Evolutionary conservation across 2,797 vertebrate genomes (phyloP), one percentile per base, ranked within the genome.

Genomic region (Phoeniculus purpureus): DNA sequence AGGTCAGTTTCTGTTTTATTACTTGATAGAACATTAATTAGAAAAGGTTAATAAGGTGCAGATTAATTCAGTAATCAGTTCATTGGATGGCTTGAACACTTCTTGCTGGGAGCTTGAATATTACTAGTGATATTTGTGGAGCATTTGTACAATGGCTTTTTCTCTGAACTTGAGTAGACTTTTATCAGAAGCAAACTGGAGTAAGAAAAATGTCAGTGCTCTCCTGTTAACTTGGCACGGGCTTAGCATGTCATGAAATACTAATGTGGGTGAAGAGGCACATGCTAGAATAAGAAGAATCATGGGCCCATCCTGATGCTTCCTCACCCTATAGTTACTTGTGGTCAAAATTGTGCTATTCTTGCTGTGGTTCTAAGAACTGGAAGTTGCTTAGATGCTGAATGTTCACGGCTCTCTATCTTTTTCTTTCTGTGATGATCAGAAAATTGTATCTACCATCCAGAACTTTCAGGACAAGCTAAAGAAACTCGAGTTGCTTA

Each of bases 11-110:
- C 48, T 76, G 14, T 67, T 86, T 78, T 75, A 80, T 56, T 70
- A 37, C 37, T 70, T 23, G 12, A 62, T 40, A 71, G 68, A 82
- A 51, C 4, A 5, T 37, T 68, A 83, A 79, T 89, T 75, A 78
- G 50, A 47, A 80, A 59, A 85, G 27, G 47, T 70, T 83, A 77
- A 61, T 37, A 85, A 92, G 84, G 51, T 25, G 45, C 50, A 68
- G 43, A 37, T 71, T 2, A 76, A 73, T 70, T 59, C 52, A 43
- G 16, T 81, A 64, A 47, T 79, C 15, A 14, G 34, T 66, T 89
- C n/a, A 50, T 8, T 34, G 29, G 70, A 32, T 34, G 74, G 12
- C 34, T 37, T 43, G 29, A 73, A 55, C 14, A 3, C 32, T 78
- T 70, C 15, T 74, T 92, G 48, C 32, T 76, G 55, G 13, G 29